phyloP scores from a whole-genome alignment of 2,888 invertebrate genomes.

The Conistra vaccinii region DNA sequence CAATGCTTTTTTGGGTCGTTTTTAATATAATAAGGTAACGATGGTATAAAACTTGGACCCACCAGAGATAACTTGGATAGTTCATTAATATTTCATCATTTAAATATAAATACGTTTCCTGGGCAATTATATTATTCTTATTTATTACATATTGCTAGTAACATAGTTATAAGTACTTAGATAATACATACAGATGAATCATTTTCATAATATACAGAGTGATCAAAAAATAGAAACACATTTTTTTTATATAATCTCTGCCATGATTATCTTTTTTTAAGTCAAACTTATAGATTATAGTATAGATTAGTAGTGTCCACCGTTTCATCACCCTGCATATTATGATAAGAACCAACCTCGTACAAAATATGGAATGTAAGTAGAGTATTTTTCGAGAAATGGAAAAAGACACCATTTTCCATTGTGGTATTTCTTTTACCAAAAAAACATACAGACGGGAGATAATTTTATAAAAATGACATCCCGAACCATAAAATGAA shows the following conservation, averaged over 20 bases:
- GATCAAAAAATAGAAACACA: background rate
- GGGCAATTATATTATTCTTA: background rate
- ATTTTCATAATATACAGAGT: background rate
- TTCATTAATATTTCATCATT: background rate
- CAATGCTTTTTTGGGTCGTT: too few species aligned
- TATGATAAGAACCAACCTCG: background rate
- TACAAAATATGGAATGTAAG: background rate
- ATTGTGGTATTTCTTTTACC: background rate
- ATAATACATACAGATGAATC: background rate
- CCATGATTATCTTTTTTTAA: background rate
- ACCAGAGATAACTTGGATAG: background rate
- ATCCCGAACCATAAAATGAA: background rate
- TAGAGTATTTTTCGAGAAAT: background rate
- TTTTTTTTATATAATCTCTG: background rate
- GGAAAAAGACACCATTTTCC: background rate
- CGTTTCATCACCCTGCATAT: background rate
- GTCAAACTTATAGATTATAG: background rate
- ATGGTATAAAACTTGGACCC: background rate
- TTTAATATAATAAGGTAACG: background rate
- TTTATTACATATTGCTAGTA: background rate
- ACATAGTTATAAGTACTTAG: slow-evolving; percentile 32
- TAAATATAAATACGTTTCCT: background rate
- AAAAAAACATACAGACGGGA: background rate
- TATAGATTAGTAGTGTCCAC: background rate
- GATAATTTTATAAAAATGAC: background rate